phyloP scores from a whole-genome alignment of 2,888 invertebrate genomes.

The Lasioglossum vierecki region DNA sequence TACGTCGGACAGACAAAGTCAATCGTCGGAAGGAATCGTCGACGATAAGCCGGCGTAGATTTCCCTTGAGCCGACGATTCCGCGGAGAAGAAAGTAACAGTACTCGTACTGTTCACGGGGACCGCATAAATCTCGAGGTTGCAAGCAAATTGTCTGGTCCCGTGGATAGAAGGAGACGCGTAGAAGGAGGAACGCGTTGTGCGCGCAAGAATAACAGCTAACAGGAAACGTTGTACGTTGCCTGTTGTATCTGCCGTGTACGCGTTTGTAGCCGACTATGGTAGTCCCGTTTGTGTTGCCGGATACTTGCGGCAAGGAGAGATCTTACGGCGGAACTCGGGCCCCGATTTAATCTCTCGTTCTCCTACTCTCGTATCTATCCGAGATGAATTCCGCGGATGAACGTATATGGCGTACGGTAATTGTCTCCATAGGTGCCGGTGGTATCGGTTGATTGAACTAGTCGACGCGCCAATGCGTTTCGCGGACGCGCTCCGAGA shows the following conservation, averaged over 20 bases:
- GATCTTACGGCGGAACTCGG: conserved; percentile 33
- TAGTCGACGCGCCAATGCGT: not conserved
- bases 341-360: conserved; percentile 41
- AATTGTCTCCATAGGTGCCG: conserved; percentile 80
- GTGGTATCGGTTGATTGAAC: conserved; percentile 67
- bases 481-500: not conserved
- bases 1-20: not conserved
- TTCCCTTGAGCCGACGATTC: conserved; percentile 52
- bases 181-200: conserved; percentile 50
- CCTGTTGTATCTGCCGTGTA: conserved; percentile 62
- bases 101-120: conserved; percentile 73
- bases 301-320: conserved; percentile 60
- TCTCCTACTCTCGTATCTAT: conserved; percentile 61
- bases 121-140: conserved; percentile 79
- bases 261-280: conserved; percentile 65
- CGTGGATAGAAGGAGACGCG: conserved; percentile 74
- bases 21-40: not conserved
- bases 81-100: conserved; percentile 78
- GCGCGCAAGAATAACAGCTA: conserved; percentile 75
- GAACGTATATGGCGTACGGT: conserved; percentile 81
- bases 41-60: conserved; percentile 23
- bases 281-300: conserved; percentile 72
- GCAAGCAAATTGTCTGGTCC: conserved; percentile 80
- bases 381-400: conserved; percentile 76
- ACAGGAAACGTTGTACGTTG: conserved; percentile 80